phyloP scores from a whole-genome alignment of 2,888 invertebrate species.

The Mesoligia furuncula region DNA sequence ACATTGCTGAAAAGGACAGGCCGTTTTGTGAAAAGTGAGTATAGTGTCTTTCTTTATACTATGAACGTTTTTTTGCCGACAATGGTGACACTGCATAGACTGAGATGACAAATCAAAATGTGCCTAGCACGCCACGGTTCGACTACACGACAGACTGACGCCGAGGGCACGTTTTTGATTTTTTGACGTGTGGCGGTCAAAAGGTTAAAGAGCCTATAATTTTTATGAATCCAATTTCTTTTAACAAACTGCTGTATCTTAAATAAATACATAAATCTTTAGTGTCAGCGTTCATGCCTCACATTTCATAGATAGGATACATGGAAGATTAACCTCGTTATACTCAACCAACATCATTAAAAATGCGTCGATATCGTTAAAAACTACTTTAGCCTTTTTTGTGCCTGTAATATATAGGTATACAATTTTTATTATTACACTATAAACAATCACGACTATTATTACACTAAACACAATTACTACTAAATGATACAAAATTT shows the following conservation, averaged over 20 bases:
- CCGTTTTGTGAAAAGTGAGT: constrained; percentile 94
- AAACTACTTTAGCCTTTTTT: not conserved
- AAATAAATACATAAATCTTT: not conserved
- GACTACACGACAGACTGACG: too few relatives aligned
- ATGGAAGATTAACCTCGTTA: not conserved
- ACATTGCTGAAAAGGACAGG: constrained; percentile 93
- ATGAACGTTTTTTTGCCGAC: not conserved
- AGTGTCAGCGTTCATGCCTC: not conserved
- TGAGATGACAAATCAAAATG: not conserved
- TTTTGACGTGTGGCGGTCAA: too few relatives aligned
- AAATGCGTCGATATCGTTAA: not conserved
- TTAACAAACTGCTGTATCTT: not conserved
- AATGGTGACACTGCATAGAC: not conserved
- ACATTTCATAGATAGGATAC: not conserved
- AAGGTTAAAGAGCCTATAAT: not conserved
- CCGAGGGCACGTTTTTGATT: too few relatives aligned
- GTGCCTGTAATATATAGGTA: not conserved
- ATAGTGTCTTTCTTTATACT: not conserved
- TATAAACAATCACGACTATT: too few relatives aligned
- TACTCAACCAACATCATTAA: not conserved
- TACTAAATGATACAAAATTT: too few relatives aligned
- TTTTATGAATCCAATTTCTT: not conserved
- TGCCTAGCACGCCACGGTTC: too few relatives aligned
- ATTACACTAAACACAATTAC: too few relatives aligned
- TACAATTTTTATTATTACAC: too few relatives aligned